A percentile compares a stretch with the other conserved stretches of the same genome.
Evolutionary conservation across 2,113 vertebrate species (phyloP).

Genomic region (Callithrix jacchus): DNA sequence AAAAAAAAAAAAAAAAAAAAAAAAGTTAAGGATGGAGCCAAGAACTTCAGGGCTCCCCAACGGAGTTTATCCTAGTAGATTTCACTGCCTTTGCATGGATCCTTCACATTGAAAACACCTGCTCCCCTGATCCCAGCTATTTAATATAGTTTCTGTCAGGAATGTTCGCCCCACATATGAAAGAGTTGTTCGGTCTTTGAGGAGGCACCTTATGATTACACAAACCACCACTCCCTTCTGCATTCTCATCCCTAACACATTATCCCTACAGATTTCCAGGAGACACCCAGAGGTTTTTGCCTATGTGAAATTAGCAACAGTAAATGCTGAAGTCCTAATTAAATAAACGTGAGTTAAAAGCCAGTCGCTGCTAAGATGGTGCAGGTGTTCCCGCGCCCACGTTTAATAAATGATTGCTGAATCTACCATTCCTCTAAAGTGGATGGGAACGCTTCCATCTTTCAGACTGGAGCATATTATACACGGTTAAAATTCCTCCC

Average conservation of each 20-base stretch:
- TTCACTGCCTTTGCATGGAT: not conserved
- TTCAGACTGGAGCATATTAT: not conserved
- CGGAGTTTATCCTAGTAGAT: not conserved
- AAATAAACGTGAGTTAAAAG: not conserved
- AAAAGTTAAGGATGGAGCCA: not conserved
- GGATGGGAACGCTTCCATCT: not conserved
- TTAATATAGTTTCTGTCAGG: not conserved
- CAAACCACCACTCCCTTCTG: not conserved
- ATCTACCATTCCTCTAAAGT: not conserved
- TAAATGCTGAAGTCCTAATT: not conserved
- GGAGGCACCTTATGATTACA: not conserved
- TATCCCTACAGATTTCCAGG: not conserved
- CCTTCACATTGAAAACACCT: not conserved
- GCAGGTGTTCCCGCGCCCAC: too few species aligned
- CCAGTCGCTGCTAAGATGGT: not conserved
- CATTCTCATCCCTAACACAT: not conserved
- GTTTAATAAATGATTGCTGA: not conserved
- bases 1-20: too few species aligned
- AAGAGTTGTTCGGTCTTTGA: not conserved
- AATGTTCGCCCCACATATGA: rapidly evolving
- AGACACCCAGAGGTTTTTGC: not conserved
- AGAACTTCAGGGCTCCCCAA: not conserved
- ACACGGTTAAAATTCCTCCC: not conserved
- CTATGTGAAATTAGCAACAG: not conserved
- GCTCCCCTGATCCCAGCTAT: not conserved